Conservation (phyloP, 1,140 invertebrate genomes). For the Phortica variegata region DNA sequence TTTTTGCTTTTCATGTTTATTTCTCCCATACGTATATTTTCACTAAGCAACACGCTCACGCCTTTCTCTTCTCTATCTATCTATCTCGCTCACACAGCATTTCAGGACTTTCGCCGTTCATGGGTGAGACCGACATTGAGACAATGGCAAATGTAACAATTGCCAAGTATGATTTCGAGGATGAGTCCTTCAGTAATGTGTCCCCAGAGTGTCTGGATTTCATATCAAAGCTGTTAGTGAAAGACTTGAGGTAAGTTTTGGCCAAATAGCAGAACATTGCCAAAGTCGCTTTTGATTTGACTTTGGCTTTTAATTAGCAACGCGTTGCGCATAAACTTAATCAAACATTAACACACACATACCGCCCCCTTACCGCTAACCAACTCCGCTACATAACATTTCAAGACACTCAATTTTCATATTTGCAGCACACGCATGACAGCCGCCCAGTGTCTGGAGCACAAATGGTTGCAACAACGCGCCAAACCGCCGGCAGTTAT, state of each 20-base stretch:
- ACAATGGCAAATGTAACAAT: constrained; percentile 97
- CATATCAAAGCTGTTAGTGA: constrained; percentile 81
- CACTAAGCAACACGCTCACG: constrained; percentile 10
- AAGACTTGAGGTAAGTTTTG: constrained; percentile 85
- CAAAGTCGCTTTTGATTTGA: background rate
- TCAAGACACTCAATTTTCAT: too few species aligned
- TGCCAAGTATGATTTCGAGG: constrained; percentile 93
- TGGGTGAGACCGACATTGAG: constrained; percentile 95
- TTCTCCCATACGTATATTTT: constrained; percentile 23
- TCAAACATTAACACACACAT: constrained; percentile 6
- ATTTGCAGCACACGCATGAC: constrained; percentile 69
- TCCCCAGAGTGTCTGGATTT: constrained; percentile 92
- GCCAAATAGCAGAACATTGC: background rate
- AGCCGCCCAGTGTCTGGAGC: constrained; percentile 72
- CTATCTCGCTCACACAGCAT: constrained; percentile 65
- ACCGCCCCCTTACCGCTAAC: constrained; percentile 1
- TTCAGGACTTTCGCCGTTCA: constrained; percentile 96
- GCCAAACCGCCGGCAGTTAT: constrained; percentile 47
- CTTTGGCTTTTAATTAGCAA: constrained; percentile 41
- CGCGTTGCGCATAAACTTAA: constrained; percentile 19
- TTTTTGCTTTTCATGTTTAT: constrained; percentile 51
- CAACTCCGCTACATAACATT: too few species aligned
- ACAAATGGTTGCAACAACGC: constrained; percentile 70
- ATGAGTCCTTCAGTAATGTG: constrained; percentile 89
- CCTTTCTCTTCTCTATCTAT: background rate